These are phyloP conservation scores for Nasua narica DNA, from an alignment of 2,797 vertebrate species.

Conservation along the genomic window DNA sequence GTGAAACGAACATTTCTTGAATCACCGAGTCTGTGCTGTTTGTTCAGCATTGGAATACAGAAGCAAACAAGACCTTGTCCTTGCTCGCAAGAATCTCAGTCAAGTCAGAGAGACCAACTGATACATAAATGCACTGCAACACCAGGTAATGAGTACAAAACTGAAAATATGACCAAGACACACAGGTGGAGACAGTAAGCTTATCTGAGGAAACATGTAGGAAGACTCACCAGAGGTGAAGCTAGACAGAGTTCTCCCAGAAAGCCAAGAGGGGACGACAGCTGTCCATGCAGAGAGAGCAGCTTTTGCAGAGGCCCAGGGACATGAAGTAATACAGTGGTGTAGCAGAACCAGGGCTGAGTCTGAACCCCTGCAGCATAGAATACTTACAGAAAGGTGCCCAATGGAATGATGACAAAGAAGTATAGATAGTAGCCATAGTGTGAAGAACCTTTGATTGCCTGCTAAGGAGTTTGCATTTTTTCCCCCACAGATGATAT, in stretches of 20 bases:
- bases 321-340: neutral
- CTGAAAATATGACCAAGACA: neutral
- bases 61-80: neutral
- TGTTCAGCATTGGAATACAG: neutral
- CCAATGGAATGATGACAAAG: neutral
- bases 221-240: neutral
- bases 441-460: neutral
- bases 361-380: neutral
- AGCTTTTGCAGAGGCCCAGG: neutral
- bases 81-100: slow-evolving; percentile 11
- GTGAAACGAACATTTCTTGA: neutral
- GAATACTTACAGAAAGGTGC: neutral
- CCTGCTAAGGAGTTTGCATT: neutral
- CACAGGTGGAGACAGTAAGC: neutral
- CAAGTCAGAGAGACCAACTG: neutral
- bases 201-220: neutral
- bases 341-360: neutral
- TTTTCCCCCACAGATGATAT: neutral
- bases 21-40: neutral
- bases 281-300: neutral
- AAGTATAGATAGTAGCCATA: neutral
- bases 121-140: neutral
- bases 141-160: neutral
- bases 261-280: neutral
- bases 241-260: neutral